Percentiles rank a stretch among this genome's conserved stretches.
Evolutionary conservation across 2,888 invertebrate species (phyloP).

Genomic region (Lypha dubia): DNA sequence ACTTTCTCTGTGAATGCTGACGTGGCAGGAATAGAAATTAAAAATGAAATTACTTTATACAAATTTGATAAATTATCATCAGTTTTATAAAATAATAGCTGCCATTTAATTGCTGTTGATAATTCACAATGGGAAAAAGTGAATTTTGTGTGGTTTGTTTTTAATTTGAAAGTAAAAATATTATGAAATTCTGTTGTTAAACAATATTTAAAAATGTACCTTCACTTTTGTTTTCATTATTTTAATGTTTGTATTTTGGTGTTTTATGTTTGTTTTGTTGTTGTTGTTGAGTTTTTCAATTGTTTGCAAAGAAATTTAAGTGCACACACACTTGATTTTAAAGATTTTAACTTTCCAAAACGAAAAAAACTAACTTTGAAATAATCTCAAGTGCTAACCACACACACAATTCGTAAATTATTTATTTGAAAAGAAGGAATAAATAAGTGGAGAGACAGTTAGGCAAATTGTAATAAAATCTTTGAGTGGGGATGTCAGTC

Average conservation of each 20-base stretch:
- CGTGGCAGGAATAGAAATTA: too few species aligned
- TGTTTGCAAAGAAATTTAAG: slow-evolving; percentile 29
- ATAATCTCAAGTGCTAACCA: slow-evolving; percentile 3
- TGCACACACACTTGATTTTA: neutral
- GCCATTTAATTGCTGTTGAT: too few species aligned
- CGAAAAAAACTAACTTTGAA: slow-evolving; percentile 6
- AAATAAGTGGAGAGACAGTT: neutral
- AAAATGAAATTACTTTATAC: too few species aligned
- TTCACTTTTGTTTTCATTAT: slow-evolving; percentile 51
- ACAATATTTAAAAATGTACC: slow-evolving; percentile 38
- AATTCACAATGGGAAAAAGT: slow-evolving; percentile 20
- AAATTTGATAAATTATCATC: too few species aligned
- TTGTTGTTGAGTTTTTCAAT: slow-evolving; percentile 25
- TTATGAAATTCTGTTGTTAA: slow-evolving; percentile 31
- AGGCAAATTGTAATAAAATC: neutral
- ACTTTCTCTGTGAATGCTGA: too few species aligned
- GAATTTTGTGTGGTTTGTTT: slow-evolving; percentile 24
- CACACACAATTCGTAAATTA: neutral
- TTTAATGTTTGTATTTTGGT: neutral
- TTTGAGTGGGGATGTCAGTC: neutral
- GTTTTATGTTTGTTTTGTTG: slow-evolving; percentile 9
- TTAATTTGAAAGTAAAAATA: slow-evolving; percentile 39
- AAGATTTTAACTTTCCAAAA: neutral
- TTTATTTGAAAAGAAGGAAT: neutral
- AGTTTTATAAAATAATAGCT: too few species aligned